Evolutionary conservation across 2,888 invertebrate genomes (phyloP).

Genomic region (Callyntrura sp.): DNA sequence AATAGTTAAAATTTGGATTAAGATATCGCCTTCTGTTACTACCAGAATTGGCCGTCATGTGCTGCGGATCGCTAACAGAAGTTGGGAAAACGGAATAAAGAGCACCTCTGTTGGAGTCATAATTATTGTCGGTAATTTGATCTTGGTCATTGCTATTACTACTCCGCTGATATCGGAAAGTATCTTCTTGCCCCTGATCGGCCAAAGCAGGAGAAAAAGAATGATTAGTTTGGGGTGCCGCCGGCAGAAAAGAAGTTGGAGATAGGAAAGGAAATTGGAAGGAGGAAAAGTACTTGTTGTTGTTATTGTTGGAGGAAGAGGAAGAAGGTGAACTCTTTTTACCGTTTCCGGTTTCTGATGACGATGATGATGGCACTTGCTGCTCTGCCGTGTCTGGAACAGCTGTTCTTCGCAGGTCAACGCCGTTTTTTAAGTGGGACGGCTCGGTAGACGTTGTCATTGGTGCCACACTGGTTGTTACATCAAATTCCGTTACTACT

Average conservation of each 20-base stretch:
- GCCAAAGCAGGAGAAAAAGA: too few relatives aligned
- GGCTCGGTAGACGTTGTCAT: background rate
- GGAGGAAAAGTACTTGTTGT: slow-evolving; percentile 21
- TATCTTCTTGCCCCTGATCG: too few relatives aligned
- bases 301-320: slow-evolving; percentile 13
- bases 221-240: too few relatives aligned
- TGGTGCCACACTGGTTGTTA: background rate
- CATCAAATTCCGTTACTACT: background rate
- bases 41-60: too few relatives aligned
- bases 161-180: too few relatives aligned
- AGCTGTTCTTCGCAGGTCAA: slow-evolving; percentile 30
- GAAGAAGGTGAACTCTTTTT: slow-evolving; percentile 50
- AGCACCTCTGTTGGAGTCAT: too few relatives aligned
- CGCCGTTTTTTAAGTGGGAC: background rate
- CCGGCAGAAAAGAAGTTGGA: background rate
- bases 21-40: background rate
- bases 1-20: slow-evolving; percentile 15
- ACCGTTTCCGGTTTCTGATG: slow-evolving; percentile 38
- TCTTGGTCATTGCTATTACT: too few relatives aligned
- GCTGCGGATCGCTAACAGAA: too few relatives aligned
- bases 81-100: background rate
- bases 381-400: background rate
- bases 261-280: slow-evolving; percentile 51
- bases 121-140: too few relatives aligned
- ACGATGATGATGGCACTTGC: slow-evolving; percentile 4